Conservation (phyloP, 2,888 invertebrate genomes). For the Atrina japonica region DNA sequence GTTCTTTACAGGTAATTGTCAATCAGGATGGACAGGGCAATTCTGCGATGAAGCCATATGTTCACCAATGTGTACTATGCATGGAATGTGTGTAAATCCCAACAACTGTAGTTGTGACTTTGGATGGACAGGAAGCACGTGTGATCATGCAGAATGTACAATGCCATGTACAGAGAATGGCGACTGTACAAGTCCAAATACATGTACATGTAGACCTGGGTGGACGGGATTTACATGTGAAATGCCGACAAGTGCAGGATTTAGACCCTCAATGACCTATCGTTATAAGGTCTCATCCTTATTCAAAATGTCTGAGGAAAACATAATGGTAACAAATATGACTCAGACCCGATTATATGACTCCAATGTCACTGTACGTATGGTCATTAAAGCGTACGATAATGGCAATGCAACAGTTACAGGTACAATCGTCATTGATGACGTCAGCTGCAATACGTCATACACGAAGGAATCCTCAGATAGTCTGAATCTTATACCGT, state of each 20-base stretch:
- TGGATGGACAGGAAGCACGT: constrained; percentile 9
- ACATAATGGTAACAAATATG: constrained; percentile 3
- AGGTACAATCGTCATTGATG: too few species aligned
- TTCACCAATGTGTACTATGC: neutral
- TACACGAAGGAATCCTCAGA: too few species aligned
- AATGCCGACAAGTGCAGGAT: constrained; percentile 11
- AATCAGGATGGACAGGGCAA: constrained; percentile 1
- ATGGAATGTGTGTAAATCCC: constrained; percentile 4
- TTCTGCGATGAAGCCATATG: constrained; percentile 14
- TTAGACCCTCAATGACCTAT: constrained; percentile 10
- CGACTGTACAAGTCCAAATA: constrained; percentile 5
- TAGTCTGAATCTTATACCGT: neutral
- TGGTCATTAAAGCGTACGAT: neutral
- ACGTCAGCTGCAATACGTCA: too few species aligned
- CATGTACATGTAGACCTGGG: constrained; percentile 5
- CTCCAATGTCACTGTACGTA: constrained; percentile 1
- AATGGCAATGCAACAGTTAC: neutral
- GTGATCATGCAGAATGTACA: constrained; percentile 2
- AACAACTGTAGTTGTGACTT: constrained; percentile 3
- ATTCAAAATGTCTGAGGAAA: neutral
- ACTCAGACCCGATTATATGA: neutral
- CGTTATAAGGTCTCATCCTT: neutral
- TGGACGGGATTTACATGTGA: constrained; percentile 19
- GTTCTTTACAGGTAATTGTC: constrained; percentile 6
- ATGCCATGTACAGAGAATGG: constrained; percentile 8